Percentiles rank a stretch among this genome's conserved stretches.
phyloP scores from a whole-genome alignment of 2,888 invertebrate species.

The Dermolepida albohirtum region DNA sequence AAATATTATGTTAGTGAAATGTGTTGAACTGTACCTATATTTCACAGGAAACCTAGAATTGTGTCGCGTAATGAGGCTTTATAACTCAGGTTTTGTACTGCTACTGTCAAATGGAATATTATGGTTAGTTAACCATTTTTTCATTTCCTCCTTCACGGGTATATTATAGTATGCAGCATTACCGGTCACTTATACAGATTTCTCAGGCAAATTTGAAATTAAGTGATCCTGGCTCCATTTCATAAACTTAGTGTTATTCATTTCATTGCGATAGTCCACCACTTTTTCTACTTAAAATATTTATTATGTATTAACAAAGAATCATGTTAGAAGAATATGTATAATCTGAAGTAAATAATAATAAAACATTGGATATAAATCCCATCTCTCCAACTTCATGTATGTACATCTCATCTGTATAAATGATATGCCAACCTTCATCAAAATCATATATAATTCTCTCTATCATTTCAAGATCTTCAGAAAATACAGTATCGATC shows the following conservation, averaged over 20 bases:
- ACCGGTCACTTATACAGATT: slow-evolving; percentile 43
- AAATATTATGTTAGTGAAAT: too few species aligned
- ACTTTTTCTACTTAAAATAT: slow-evolving; percentile 42
- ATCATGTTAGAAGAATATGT: neutral
- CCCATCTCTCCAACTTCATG: too few species aligned
- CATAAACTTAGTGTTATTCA: slow-evolving; percentile 53
- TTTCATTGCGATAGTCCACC: slow-evolving; percentile 55
- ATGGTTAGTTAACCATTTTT: slow-evolving; percentile 28
- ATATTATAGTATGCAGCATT: slow-evolving; percentile 53
- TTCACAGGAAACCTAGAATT: neutral
- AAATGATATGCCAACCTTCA: too few species aligned
- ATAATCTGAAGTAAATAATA: slow-evolving; percentile 43
- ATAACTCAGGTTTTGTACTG: slow-evolving; percentile 9
- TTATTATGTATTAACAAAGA: too few species aligned
- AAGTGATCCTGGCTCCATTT: slow-evolving; percentile 52
- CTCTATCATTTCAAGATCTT: too few species aligned
- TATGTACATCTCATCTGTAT: too few species aligned
- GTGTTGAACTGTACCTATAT: neutral
- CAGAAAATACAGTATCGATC: too few species aligned
- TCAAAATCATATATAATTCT: too few species aligned
- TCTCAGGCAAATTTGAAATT: slow-evolving; percentile 53
- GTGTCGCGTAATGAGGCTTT: neutral
- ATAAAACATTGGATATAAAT: too few species aligned
- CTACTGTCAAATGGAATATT: slow-evolving; percentile 12
- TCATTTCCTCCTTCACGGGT: slow-evolving; percentile 30